Evolutionary conservation across 2,113 vertebrate species (phyloP).

Genomic region (Gracilinanus agilis): DNA sequence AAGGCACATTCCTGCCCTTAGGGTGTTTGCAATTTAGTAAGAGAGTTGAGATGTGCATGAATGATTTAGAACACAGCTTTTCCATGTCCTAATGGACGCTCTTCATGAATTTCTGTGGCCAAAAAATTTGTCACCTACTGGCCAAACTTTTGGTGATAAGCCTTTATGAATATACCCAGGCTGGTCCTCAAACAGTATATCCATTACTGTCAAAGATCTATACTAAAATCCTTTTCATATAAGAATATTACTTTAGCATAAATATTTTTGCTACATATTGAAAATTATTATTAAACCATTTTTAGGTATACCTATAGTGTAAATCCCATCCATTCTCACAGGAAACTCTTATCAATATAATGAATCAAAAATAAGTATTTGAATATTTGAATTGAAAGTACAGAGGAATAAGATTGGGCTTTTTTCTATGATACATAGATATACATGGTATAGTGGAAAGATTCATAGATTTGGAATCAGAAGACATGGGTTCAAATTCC

Average conservation of each 20-base stretch:
- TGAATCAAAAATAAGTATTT: neutral
- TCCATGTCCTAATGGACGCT: neutral
- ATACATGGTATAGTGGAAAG: neutral
- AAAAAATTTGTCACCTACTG: neutral
- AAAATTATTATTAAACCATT: neutral
- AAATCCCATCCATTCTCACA: neutral
- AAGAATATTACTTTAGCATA: neutral
- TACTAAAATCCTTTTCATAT: neutral
- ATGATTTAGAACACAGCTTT: neutral
- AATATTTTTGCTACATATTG: neutral
- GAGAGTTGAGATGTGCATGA: neutral
- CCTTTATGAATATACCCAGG: neutral
- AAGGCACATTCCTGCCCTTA: neutral
- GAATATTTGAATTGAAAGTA: neutral
- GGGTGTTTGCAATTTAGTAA: conserved; percentile 34
- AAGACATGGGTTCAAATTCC: neutral
- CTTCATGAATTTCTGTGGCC: neutral
- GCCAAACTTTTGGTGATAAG: neutral
- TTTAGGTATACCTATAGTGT: neutral
- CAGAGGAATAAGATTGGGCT: neutral
- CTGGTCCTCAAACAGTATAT: neutral
- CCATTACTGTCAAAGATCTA: neutral
- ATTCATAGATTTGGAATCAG: neutral
- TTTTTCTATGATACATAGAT: neutral
- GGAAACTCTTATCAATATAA: neutral